These are phyloP conservation scores for Eleginops maclovinus DNA, from an alignment of 2,113 vertebrate species.

Conservation along the genomic window DNA sequence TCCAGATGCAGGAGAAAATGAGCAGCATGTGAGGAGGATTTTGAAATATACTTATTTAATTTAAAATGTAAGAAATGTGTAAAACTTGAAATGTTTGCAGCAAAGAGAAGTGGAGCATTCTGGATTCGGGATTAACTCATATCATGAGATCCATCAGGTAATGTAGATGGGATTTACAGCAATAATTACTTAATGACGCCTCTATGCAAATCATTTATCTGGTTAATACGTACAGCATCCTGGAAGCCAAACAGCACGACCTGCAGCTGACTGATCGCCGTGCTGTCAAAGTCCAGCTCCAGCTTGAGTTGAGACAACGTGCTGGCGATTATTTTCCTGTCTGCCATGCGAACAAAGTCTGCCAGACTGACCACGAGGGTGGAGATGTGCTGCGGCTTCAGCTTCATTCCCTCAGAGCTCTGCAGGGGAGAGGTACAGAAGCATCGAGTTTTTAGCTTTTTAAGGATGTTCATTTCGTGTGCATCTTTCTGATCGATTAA, in stretches of 20 bases:
- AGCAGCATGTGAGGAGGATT: not conserved
- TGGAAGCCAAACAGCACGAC: conserved; percentile 96
- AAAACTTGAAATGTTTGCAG: not conserved
- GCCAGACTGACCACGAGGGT: conserved; percentile 91
- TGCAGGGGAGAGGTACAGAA: conserved; percentile 52
- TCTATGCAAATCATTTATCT: not conserved
- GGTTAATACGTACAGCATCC: conserved; percentile 90
- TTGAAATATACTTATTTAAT: not conserved
- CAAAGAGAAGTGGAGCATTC: not conserved
- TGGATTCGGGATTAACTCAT: not conserved
- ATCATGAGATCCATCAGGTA: not conserved
- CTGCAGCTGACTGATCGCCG: conserved; percentile 96
- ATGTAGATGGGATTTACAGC: not conserved
- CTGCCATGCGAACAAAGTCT: conserved; percentile 94
- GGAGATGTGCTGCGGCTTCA: conserved; percentile 92
- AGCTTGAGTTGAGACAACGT: conserved; percentile 95
- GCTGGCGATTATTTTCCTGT: conserved; percentile 94
- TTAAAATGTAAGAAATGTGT: not conserved
- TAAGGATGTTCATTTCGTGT: not conserved
- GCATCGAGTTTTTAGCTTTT: not conserved
- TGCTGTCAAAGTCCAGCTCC: conserved; percentile 97
- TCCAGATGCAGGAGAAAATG: not conserved
- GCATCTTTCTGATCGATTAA: not conserved
- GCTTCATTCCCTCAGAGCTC: conserved; percentile 91
- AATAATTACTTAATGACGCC: not conserved